Conservation (phyloP, 2,888 invertebrate species). For the Dromius quadrimaculatus region DNA sequence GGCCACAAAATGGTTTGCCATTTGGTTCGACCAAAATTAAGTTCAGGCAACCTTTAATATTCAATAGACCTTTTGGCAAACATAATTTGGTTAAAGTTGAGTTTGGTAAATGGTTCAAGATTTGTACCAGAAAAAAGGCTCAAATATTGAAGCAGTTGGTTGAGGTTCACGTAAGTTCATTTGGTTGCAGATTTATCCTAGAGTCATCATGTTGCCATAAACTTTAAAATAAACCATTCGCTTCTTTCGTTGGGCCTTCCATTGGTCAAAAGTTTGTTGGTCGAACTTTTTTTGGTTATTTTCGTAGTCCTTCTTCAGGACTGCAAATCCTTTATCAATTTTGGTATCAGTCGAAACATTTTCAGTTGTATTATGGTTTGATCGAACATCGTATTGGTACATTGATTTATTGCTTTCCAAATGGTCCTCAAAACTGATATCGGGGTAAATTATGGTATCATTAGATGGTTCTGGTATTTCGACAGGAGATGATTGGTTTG, state of each 20-base stretch:
- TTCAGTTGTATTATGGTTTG: conserved; percentile 2
- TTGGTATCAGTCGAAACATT: neutral
- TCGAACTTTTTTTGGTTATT: conserved; percentile 11
- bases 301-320: conserved; percentile 19
- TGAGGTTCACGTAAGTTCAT: too few species aligned
- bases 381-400: conserved; percentile 2
- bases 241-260: conserved; percentile 22
- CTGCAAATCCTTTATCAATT: neutral
- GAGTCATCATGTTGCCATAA: conserved; percentile 27
- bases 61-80: too few species aligned
- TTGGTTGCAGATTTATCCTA: too few species aligned
- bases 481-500: neutral
- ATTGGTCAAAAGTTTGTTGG: neutral
- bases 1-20: too few species aligned
- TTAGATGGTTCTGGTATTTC: neutral
- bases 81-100: too few species aligned
- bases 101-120: too few species aligned
- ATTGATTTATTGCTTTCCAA: neutral
- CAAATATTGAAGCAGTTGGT: too few species aligned
- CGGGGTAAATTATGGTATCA: neutral
- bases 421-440: neutral
- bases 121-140: too few species aligned
- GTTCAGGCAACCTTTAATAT: too few species aligned
- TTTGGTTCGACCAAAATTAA: too few species aligned
- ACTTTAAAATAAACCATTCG: conserved; percentile 39